Conservation (phyloP, 2,113 vertebrate genomes). For the Dicrurus megarhynchus region DNA sequence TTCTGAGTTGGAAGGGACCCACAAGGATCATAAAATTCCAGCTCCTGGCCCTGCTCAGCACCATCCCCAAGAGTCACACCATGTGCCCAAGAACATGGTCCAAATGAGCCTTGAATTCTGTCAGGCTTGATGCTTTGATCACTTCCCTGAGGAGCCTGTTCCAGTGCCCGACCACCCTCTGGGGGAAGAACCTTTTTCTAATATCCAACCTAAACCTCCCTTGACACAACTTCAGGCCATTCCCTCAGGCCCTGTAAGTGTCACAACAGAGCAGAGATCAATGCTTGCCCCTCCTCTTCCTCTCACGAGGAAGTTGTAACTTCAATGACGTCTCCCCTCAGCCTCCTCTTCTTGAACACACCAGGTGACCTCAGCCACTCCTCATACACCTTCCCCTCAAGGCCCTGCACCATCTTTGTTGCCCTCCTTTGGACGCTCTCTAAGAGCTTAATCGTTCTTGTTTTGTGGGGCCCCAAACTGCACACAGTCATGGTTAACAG, state of each 20-base stretch:
- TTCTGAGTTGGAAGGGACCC: not conserved
- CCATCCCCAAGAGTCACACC: not conserved
- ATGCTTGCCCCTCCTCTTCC: not conserved
- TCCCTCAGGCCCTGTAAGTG: not conserved
- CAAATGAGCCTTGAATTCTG: fast-evolving
- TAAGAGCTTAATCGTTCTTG: not conserved
- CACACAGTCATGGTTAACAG: not conserved
- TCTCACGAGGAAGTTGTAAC: not conserved
- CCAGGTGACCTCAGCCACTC: not conserved
- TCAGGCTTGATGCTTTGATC: not conserved
- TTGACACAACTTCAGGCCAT: not conserved
- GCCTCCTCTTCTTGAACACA: not conserved
- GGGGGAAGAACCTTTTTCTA: not conserved
- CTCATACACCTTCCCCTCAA: fast-evolving
- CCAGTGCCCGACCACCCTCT: not conserved
- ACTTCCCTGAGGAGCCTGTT: not conserved
- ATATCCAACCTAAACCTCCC: not conserved
- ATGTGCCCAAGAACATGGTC: not conserved
- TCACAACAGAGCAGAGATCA: not conserved
- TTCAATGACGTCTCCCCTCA: not conserved
- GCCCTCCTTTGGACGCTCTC: not conserved
- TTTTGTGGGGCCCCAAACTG: not conserved
- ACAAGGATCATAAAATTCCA: not conserved
- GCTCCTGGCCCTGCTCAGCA: not conserved
- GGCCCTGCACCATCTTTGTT: not conserved